Evolutionary conservation across 1,140 invertebrate genomes (phyloP), one percentile per base, ranked within the genome.

Genomic region (Meloidogyne floridensis): DNA sequence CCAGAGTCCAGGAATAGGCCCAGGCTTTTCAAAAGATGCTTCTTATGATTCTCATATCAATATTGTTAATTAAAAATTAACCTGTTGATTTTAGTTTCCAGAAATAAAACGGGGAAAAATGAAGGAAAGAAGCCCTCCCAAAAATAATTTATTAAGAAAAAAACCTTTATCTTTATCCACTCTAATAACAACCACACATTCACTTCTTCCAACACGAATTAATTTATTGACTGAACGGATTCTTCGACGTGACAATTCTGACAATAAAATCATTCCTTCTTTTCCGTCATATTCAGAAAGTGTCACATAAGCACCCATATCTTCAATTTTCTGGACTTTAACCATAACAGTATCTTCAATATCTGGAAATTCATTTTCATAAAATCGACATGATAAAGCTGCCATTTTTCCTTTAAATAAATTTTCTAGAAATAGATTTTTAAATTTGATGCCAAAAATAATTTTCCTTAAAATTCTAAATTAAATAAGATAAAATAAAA

Each of bases 261-360:
- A 98, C 6, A 93, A 90, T 80, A 93, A 85, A 72, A 93, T 93
- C 92, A 93, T 93, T 56, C 91, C 90, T 80, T 87, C 86, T 91
- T 98, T 97, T 83, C 98, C 97, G 91, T 99, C 98, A 90, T 99
- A 99, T 92, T 99, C 97, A 76, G 98, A 91, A 74, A 99, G 91
- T 91, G 97, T 86, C 11, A 85, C 98, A 91, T 99, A 99, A 6
- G 97, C 97, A 81, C 98, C 98, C 97, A 99, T 99, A 92, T 99
- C 97, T 56, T 96, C 97, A 87, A 99, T 99, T 84, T 95, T 95
- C 15, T 95, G 93, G 2, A 99, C 97, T 91, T 97, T 99, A 5
- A 98, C 97, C 96, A 99, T 98, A 11, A 99, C 97, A 53, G 99
- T 96, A 93, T 99, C 98, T 87, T 99, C 97, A 54, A 98, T 93